A percentile compares a stretch with the other conserved stretches of the same genome.
These are phyloP conservation scores for Megalops atlanticus DNA, from an alignment of 2,113 vertebrate genomes.

Conservation along the genomic window DNA sequence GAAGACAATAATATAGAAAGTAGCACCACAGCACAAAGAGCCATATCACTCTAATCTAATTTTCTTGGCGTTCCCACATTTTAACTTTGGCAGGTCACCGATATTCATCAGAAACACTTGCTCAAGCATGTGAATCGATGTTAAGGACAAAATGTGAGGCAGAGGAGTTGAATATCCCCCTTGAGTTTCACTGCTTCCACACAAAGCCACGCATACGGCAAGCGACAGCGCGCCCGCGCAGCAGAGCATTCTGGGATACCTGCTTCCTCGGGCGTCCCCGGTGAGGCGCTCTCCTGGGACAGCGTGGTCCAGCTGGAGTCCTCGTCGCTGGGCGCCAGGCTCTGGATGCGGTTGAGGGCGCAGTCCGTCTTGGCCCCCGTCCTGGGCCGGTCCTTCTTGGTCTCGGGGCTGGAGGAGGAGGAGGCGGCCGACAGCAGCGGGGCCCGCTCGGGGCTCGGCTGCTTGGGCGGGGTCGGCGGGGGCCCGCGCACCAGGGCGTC, in stretches of 20 bases:
- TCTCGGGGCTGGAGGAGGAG: slow-evolving; percentile 74
- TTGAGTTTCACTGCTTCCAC: too few relatives aligned
- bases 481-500: slow-evolving; percentile 58
- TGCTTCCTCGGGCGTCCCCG: slow-evolving; percentile 83
- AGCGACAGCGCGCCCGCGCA: too few relatives aligned
- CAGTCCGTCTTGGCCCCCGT: slow-evolving; percentile 87
- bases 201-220: too few relatives aligned
- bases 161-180: too few relatives aligned
- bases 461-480: slow-evolving; percentile 66
- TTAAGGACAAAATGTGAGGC: too few relatives aligned
- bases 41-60: too few relatives aligned
- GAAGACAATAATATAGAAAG: too few relatives aligned
- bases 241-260: slow-evolving; percentile 74
- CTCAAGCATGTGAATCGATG: too few relatives aligned
- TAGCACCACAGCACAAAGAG: too few relatives aligned
- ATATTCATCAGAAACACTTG: too few relatives aligned
- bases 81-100: too few relatives aligned
- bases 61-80: too few relatives aligned
- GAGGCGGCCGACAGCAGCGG: slow-evolving; percentile 59
- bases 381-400: slow-evolving; percentile 82
- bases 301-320: slow-evolving; percentile 98
- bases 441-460: slow-evolving; percentile 75
- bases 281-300: slow-evolving; percentile 90
- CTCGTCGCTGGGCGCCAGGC: slow-evolving; percentile 82
- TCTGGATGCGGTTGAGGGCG: slow-evolving; percentile 80